Evolutionary conservation across 2,797 vertebrate genomes (phyloP), one percentile per base, ranked within the genome.

Genomic region (Vespertilio murinus): DNA sequence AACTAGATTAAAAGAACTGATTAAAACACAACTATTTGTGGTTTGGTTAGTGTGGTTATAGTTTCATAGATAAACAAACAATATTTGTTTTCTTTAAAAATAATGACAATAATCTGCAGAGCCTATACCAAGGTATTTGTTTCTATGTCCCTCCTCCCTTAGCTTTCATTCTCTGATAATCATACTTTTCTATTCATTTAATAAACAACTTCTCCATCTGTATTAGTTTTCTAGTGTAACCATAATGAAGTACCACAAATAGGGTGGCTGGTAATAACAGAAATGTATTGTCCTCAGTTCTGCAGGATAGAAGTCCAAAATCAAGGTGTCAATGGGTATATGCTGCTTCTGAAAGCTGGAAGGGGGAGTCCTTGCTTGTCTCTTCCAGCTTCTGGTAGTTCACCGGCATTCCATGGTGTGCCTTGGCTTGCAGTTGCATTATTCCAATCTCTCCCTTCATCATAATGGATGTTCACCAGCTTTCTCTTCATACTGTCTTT

Each of bases 1-100:
- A 85, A 35, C n/a, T 56, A 83, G 33, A 40, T 65, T 91, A 54
- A 90, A 93, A 88, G 14, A 65, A 88, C n/a, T 81, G 52, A 84
- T 75, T 16, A 12, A 84, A 74, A 67, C 16, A 85, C 9, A 86
- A 88, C 52, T 77, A 88, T 59, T 45, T 91, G 45, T 78, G 30
- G 30, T 88, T 90, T 93, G 73, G 67, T 77, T 90, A 65, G 17
- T 12, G 13, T 42, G 16, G 7, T 77, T 42, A 40, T 16, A 88
- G 71, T 86, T 42, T 79, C 25, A 54, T 64, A 67, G 3, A 47
- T 65, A 81, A 65, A 78, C 65, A 79, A 5, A 64, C 8, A 75
- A 22, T 22, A 69, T 88, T 23, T 80, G 8, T 74, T 93, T 94
- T 25, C 23, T 59, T 67, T 52, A 28, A 30, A 88, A 92, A 85